Conservation (phyloP, 1,140 invertebrate species). For the Euura saliciscinereae region DNA sequence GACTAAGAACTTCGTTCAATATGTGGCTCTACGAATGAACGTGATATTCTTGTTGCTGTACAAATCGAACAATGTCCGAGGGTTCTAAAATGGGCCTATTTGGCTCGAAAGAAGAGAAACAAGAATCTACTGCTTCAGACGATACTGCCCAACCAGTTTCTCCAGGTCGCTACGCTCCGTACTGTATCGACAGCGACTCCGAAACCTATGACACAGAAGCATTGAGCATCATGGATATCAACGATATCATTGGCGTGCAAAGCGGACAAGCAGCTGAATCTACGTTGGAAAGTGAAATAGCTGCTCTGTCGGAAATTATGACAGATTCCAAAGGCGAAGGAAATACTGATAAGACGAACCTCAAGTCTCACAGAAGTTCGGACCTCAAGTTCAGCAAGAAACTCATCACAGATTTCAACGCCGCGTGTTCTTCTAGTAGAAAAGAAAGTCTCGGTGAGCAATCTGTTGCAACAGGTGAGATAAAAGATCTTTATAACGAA, state of each 20-base stretch:
- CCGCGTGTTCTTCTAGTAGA: not conserved
- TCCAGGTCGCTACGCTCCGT: slow-evolving; percentile 27
- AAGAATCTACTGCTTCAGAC: slow-evolving; percentile 25
- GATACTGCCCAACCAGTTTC: slow-evolving; percentile 28
- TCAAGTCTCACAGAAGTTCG: not conserved
- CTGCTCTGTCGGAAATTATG: slow-evolving; percentile 53
- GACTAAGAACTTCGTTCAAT: no score
- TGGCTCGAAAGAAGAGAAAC: slow-evolving; percentile 41
- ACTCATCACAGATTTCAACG: not conserved
- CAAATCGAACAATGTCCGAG: slow-evolving; percentile 40
- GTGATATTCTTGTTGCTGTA: slow-evolving; percentile 14
- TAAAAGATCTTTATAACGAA: not conserved
- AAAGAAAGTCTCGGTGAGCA: no score
- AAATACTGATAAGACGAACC: no score
- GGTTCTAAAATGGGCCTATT: slow-evolving; percentile 44
- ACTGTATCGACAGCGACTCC: slow-evolving; percentile 38
- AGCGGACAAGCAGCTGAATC: slow-evolving; percentile 46
- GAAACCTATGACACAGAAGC: slow-evolving; percentile 43
- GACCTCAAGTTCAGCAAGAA: not conserved
- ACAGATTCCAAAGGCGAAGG: slow-evolving; percentile 44
- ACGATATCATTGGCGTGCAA: slow-evolving; percentile 46
- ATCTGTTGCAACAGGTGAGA: no score
- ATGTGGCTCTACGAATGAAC: not conserved
- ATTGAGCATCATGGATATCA: slow-evolving; percentile 48
- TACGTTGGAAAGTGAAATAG: slow-evolving; percentile 54